These are phyloP conservation scores for Drosophila saltans DNA, from an alignment of 1,140 invertebrate genomes.

Conservation along the genomic window DNA sequence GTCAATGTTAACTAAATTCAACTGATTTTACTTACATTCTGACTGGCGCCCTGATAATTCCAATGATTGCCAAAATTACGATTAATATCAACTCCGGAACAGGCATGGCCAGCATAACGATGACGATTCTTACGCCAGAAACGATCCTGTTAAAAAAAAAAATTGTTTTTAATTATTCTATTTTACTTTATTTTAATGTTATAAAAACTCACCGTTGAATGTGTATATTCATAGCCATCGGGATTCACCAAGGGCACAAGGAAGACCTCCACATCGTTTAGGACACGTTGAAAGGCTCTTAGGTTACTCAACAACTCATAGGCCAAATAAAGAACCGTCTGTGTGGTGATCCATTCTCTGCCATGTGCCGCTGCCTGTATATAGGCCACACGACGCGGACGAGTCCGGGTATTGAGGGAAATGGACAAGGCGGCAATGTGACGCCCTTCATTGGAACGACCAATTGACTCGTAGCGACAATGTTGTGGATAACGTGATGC, in stretches of 20 bases:
- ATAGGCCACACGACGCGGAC: constrained; percentile 73
- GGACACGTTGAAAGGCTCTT: constrained; percentile 66
- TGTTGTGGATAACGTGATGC: constrained; percentile 71
- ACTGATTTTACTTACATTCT: constrained; percentile 66
- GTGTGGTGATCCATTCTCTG: constrained; percentile 88
- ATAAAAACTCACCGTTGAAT: constrained; percentile 83
- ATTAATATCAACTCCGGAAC: constrained; percentile 91
- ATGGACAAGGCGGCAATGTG: constrained; percentile 79
- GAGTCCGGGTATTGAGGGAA: constrained; percentile 64
- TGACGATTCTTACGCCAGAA: constrained; percentile 90
- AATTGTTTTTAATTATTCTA: neutral
- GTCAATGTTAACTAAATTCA: constrained; percentile 32
- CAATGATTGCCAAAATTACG: constrained; percentile 92
- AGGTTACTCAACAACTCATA: constrained; percentile 85
- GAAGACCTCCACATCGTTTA: constrained; percentile 85
- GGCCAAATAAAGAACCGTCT: constrained; percentile 86
- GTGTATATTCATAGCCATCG: constrained; percentile 88
- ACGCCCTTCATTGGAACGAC: constrained; percentile 81
- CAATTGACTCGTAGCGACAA: constrained; percentile 78
- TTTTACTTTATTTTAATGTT: neutral
- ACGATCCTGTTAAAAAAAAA: constrained; percentile 79
- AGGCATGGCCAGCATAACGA: constrained; percentile 85
- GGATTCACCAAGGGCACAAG: constrained; percentile 88
- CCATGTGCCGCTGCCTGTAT: constrained; percentile 77
- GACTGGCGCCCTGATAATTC: constrained; percentile 84